Conservation (phyloP, 2,113 vertebrate species). For the Ursus arctos region DNA sequence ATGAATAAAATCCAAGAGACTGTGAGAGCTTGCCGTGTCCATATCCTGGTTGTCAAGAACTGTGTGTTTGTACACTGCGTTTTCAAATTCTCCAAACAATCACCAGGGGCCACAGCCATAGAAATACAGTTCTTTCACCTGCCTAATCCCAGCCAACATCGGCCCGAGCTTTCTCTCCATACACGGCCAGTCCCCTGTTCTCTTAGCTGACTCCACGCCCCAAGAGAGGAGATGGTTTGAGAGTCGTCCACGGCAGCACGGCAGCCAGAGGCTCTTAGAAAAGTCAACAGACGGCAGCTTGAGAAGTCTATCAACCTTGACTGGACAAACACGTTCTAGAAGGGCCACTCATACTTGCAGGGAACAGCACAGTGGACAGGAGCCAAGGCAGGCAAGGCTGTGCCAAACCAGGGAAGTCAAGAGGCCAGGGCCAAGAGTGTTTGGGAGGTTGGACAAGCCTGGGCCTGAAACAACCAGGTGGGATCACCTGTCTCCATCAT, state of each 20-base stretch:
- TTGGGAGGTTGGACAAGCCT: conserved; percentile 64
- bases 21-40: background rate
- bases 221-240: background rate
- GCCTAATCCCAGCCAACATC: accelerated
- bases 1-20: background rate
- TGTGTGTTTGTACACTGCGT: background rate
- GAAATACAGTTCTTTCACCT: background rate
- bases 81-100: background rate
- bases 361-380: background rate
- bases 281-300: conserved; percentile 74
- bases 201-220: background rate
- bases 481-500: conserved; percentile 61
- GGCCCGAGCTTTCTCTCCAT: background rate
- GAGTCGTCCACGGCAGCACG: background rate
- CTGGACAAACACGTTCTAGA: conserved; percentile 70
- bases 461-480: conserved; percentile 66
- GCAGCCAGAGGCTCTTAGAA: conserved; percentile 47
- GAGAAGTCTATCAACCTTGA: conserved; percentile 72
- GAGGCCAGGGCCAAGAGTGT: conserved; percentile 21
- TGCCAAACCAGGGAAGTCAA: conserved; percentile 43
- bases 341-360: conserved; percentile 42
- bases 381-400: conserved; percentile 36
- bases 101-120: too few relatives aligned
- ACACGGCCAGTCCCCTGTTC: background rate
- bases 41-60: background rate